These are phyloP conservation scores for Drosophila arawakana DNA, from an alignment of 1,140 invertebrate species.

Conservation along the genomic window DNA sequence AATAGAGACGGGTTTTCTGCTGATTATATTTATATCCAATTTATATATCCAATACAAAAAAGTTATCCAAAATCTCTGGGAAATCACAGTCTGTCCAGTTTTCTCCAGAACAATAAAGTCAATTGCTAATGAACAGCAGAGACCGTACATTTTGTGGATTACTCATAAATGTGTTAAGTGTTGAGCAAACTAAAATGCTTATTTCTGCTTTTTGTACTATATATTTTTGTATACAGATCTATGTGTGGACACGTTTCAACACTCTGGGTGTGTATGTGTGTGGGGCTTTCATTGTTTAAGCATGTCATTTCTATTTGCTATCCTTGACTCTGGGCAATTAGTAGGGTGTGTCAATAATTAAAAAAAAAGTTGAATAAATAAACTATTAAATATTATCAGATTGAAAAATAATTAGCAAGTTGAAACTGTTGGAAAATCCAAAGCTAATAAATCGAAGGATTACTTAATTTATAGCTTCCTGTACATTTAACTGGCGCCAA, in stretches of 20 bases:
- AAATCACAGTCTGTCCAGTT: not conserved
- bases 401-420: too few relatives aligned
- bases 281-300: not conserved
- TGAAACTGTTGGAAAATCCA: too few relatives aligned
- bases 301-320: not conserved
- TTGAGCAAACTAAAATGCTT: constrained; percentile 5
- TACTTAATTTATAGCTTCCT: too few relatives aligned
- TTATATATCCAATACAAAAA: too few relatives aligned
- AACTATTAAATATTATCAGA: too few relatives aligned
- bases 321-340: not conserved
- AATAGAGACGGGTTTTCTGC: too few relatives aligned
- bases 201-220: not conserved
- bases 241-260: not conserved
- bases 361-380: too few relatives aligned
- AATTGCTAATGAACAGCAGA: constrained; percentile 16
- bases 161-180: constrained; percentile 32
- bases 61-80: not conserved
- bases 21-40: too few relatives aligned
- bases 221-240: not conserved
- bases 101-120: constrained; percentile 2
- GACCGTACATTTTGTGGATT: constrained; percentile 21
- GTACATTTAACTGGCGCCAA: too few relatives aligned
- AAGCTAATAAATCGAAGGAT: too few relatives aligned
- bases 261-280: not conserved
- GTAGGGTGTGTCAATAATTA: too few relatives aligned